These are phyloP conservation scores for Tetrax tetrax DNA, from an alignment of 2,113 vertebrate species.

Conservation along the genomic window DNA sequence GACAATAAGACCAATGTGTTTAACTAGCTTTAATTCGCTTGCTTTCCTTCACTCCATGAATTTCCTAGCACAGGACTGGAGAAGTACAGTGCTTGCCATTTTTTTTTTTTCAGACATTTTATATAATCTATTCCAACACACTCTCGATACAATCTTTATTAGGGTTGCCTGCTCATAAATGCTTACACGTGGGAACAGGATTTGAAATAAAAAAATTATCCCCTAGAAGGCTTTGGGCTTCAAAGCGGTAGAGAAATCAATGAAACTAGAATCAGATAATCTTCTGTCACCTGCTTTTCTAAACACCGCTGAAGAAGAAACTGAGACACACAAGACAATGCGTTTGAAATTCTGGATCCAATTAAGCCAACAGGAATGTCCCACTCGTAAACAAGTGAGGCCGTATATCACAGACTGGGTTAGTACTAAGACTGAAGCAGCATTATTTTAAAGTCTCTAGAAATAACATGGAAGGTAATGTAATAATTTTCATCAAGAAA, in stretches of 20 bases:
- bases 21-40: neutral
- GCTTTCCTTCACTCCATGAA: neutral
- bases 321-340: neutral
- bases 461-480: neutral
- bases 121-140: neutral
- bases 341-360: neutral
- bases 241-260: neutral
- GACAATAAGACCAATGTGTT: neutral
- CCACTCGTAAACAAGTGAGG: neutral
- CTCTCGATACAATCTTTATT: neutral
- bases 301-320: neutral
- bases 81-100: neutral
- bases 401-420: neutral
- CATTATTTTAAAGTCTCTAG: neutral
- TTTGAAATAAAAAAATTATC: neutral
- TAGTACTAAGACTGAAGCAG: neutral
- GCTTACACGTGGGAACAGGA: neutral
- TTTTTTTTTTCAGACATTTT: neutral
- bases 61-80: neutral
- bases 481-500: neutral
- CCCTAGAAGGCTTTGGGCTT: neutral
- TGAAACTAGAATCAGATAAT: neutral
- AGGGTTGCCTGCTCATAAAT: neutral
- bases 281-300: neutral
- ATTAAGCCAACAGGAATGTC: neutral